Percentiles rank a stretch among this genome's conserved stretches.
These are phyloP conservation scores for Garrulus glandarius DNA, from an alignment of 2,797 vertebrate species.

Conservation along the genomic window DNA sequence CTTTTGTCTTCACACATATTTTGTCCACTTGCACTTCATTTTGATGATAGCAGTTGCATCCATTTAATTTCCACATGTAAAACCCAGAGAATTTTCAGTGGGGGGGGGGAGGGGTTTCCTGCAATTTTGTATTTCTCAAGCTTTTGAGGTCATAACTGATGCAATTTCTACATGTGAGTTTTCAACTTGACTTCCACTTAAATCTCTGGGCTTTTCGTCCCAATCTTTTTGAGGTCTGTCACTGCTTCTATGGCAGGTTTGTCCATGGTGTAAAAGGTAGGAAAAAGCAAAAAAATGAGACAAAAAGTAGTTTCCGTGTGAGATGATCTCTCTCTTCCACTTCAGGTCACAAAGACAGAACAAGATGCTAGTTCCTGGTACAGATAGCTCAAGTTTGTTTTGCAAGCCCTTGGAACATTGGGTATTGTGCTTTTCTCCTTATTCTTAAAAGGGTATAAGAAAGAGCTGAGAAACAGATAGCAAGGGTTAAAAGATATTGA, in stretches of 20 bases:
- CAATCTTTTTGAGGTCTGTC: background rate
- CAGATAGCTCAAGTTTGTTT: background rate
- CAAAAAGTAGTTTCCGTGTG: background rate
- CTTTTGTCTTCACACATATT: background rate
- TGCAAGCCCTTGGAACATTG: background rate
- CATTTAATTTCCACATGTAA: background rate
- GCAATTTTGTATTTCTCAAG: background rate
- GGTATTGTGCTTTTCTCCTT: background rate
- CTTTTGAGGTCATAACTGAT: background rate
- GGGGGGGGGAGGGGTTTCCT: too few species aligned
- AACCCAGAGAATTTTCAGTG: background rate
- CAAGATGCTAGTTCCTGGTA: background rate
- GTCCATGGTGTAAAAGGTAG: background rate
- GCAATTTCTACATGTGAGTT: background rate
- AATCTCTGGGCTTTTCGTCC: background rate
- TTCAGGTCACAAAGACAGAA: background rate
- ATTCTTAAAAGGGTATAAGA: background rate
- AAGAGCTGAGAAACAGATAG: background rate
- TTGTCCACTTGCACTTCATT: background rate
- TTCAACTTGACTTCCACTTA: background rate
- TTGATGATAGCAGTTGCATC: background rate
- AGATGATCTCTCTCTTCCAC: background rate
- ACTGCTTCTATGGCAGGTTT: background rate
- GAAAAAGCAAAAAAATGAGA: background rate
- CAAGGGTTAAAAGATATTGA: background rate